Percentiles rank a stretch among this genome's conserved stretches.
phyloP scores from a whole-genome alignment of 2,797 vertebrate genomes.

The Microctenopoma lineatum region DNA sequence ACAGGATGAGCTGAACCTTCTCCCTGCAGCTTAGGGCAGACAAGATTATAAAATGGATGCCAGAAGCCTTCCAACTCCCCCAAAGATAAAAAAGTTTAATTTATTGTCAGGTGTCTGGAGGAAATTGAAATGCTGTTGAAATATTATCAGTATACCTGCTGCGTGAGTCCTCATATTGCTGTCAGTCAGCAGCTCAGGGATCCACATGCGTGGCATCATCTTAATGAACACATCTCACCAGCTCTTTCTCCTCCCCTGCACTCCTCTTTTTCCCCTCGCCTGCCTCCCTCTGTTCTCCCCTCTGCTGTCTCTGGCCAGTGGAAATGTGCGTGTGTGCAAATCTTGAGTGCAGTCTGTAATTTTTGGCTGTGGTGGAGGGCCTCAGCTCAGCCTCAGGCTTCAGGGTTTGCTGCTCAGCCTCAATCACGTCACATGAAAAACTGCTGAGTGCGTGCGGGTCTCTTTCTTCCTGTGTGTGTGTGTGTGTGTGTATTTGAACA shows the following conservation, averaged over 20 bases:
- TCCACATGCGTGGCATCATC: constrained; percentile 56
- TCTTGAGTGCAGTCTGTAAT: constrained; percentile 82
- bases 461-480: constrained; percentile 58
- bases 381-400: constrained; percentile 76
- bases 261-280: constrained; percentile 22
- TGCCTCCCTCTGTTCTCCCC: constrained; percentile 13
- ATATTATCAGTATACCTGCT: constrained; percentile 23
- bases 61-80: constrained; percentile 7
- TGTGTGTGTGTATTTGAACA: constrained; percentile 31
- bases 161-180: constrained; percentile 28
- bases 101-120: constrained; percentile 20
- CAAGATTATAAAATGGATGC: constrained; percentile 19
- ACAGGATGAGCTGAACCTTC: not conserved
- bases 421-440: constrained; percentile 83
- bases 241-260: constrained; percentile 3
- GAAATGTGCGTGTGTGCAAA: constrained; percentile 83
- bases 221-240: constrained; percentile 55
- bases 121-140: constrained; percentile 1
- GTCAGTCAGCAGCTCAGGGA: constrained; percentile 47
- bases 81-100: constrained; percentile 1
- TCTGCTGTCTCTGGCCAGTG: constrained; percentile 70
- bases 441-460: constrained; percentile 76
- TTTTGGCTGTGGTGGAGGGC: constrained; percentile 82
- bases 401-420: constrained; percentile 78
- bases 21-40: constrained; percentile 9